These are phyloP conservation scores for Ceratina calcarata DNA, from an alignment of 1,140 invertebrate species.

Conservation along the genomic window DNA sequence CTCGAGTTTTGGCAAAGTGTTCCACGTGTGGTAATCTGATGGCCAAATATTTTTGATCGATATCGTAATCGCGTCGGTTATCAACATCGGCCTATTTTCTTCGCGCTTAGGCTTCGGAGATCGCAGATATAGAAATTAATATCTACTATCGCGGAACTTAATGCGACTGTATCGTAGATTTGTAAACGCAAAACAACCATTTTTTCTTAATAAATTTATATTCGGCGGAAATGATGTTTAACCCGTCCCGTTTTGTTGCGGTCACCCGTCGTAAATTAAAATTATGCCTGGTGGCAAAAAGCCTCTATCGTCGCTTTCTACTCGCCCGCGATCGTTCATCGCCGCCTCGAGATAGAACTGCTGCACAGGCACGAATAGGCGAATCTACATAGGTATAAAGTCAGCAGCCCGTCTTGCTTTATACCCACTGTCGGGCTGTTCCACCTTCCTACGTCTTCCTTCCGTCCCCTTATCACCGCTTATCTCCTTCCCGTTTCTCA, in stretches of 20 bases:
- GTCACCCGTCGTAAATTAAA: slow-evolving; percentile 57
- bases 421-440: slow-evolving; percentile 31
- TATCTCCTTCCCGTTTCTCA: background rate
- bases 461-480: background rate
- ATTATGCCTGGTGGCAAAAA: slow-evolving; percentile 42
- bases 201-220: too few species aligned
- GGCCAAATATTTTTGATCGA: background rate
- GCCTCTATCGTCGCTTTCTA: too few species aligned
- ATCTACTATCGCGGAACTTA: too few species aligned
- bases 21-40: too few species aligned
- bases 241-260: slow-evolving; percentile 21
- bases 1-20: slow-evolving; percentile 1
- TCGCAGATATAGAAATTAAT: too few species aligned
- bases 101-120: too few species aligned
- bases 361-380: slow-evolving; percentile 60
- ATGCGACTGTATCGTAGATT: too few species aligned
- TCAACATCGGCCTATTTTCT: too few species aligned
- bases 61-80: background rate
- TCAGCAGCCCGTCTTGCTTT: slow-evolving; percentile 58
- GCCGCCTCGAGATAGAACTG: slow-evolving; percentile 49
- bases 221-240: slow-evolving; percentile 31
- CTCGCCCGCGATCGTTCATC: slow-evolving; percentile 5
- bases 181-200: too few species aligned
- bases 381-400: slow-evolving; percentile 57
- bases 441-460: background rate